These are phyloP conservation scores for Sinosuthora webbiana DNA, from an alignment of 2,113 vertebrate genomes.

Conservation along the genomic window DNA sequence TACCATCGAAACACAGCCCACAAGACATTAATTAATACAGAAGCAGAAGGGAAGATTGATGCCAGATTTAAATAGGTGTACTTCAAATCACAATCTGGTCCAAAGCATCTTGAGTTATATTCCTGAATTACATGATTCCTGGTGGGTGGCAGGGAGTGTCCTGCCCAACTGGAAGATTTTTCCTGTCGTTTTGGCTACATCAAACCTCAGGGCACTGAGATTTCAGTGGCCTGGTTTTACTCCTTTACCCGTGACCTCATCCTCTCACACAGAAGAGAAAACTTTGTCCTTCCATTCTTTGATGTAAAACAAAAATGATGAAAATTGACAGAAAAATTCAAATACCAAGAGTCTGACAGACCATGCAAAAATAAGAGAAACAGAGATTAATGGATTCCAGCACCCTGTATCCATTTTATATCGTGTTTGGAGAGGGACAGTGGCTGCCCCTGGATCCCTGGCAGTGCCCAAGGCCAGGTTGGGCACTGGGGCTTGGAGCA, in stretches of 20 bases:
- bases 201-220: neutral
- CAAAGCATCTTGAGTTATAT: neutral
- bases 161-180: neutral
- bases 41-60: conserved; percentile 29
- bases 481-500: neutral
- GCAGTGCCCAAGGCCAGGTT: neutral
- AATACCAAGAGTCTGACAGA: neutral
- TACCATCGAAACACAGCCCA: conserved; percentile 19
- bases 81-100: neutral
- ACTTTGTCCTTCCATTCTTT: neutral
- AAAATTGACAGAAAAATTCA: conserved; percentile 16
- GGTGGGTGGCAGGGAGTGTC: neutral
- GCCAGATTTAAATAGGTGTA: conserved; percentile 45
- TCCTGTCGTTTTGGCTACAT: neutral
- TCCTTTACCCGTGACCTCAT: neutral
- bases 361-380: neutral
- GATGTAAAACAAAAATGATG: conserved; percentile 6
- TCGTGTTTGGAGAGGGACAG: neutral
- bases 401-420: neutral
- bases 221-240: neutral
- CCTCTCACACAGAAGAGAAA: neutral
- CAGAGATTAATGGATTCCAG: neutral
- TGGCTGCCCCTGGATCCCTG: neutral
- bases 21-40: conserved; percentile 43
- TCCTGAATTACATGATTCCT: neutral